Percentiles rank a stretch among this genome's conserved stretches.
Evolutionary conservation across 1,140 invertebrate genomes (phyloP).

Genomic region (Chironomus tepperi): DNA sequence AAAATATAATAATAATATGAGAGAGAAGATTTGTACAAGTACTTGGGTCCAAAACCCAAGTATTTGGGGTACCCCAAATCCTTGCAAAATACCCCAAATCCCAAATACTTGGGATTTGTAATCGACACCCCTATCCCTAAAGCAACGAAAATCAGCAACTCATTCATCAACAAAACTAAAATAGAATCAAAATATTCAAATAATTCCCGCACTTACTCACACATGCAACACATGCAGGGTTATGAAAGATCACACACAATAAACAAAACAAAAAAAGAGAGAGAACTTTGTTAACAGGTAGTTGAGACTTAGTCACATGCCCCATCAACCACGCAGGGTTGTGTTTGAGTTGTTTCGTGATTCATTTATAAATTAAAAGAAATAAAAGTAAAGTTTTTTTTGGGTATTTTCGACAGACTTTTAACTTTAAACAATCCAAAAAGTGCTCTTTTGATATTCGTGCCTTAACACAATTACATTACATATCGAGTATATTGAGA

Average conservation of each 20-base stretch:
- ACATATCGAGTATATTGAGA: not conserved
- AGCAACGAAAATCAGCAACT: too few relatives aligned
- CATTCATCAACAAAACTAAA: too few relatives aligned
- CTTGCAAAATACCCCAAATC: too few relatives aligned
- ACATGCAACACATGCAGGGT: not conserved
- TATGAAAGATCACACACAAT: not conserved
- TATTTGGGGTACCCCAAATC: too few relatives aligned
- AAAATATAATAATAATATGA: too few relatives aligned
- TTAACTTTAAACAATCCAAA: not conserved
- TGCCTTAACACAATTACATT: not conserved
- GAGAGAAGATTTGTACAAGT: too few relatives aligned
- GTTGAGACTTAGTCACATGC: not conserved
- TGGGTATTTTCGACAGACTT: not conserved
- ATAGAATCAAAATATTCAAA: not conserved
- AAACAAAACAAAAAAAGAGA: too few relatives aligned
- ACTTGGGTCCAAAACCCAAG: too few relatives aligned
- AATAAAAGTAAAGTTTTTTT: not conserved
- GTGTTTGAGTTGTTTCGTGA: slow-evolving; percentile 6
- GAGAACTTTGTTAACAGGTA: not conserved
- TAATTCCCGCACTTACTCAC: not conserved
- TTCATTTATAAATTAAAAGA: not conserved
- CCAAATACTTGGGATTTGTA: too few relatives aligned
- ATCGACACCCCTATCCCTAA: too few relatives aligned
- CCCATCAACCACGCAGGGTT: not conserved
- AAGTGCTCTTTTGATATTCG: not conserved